Base-by-base conservation (phyloP, 2,113 vertebrate species). In the Esox niger region DNA sequence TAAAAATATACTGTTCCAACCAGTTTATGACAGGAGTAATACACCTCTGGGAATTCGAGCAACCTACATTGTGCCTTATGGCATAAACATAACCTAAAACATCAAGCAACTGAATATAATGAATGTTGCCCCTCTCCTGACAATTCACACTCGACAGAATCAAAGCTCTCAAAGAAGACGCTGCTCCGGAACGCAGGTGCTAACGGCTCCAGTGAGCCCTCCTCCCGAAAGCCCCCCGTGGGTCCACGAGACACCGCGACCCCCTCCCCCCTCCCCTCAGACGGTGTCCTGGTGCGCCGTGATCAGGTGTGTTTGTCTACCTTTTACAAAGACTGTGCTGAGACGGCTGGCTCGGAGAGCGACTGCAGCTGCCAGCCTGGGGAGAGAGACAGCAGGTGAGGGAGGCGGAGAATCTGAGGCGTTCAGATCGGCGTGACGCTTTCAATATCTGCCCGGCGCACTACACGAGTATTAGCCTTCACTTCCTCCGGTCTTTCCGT, bases 291-390 rank as follows among this genome's bases (percentile, higher is more conserved):
- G 63, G 87, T 91, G 5, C 87, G 43, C 1, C 85, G 91, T 3
- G 91, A 88, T 25, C 76, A 91, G 30, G 71, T 92, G 47, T 93
- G 92, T 71, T 86, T 91, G 33, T 92, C 91, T 73, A 88, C 71
- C 75, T 91, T 92, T 79, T 88, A 89, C 84, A 84, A 67, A 6
- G 91, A 92, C 9, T 89, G 78, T 2, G 71, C 72, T 0, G 89
- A 91, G 79, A 29, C 60, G 1, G 58, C 73, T 0, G 83, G 79
- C 27, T 59, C 65, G 0, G 80, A 88, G 26, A 25, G 75, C 1
- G 84, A 88, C 73, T 83, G 74, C 73, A 73, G 76, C 49, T 84
- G 81, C 35, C 71, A 74, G 55, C 82, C 79, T 0, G 64, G 64
- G 0, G 82, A 82, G 20, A 70, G 84, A 23, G 83, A 83, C 20